phyloP scores from a whole-genome alignment of 2,797 vertebrate species.

The Semaprochilodus insignis region DNA sequence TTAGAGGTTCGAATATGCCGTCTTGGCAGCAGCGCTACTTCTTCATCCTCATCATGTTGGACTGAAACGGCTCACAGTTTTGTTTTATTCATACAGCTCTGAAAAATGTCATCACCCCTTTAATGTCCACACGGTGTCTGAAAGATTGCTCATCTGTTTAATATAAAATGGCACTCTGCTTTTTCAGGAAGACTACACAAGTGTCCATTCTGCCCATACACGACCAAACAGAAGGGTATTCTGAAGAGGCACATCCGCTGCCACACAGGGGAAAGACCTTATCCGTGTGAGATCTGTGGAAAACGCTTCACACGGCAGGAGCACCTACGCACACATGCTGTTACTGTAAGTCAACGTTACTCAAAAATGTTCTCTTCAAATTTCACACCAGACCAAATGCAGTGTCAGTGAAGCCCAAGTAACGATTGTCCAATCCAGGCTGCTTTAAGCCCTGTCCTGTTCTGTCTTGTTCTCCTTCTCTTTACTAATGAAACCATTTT shows the following conservation, averaged over 20 bases:
- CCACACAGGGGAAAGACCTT: slow-evolving; percentile 96
- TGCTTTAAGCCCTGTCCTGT: not conserved
- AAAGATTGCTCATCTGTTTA: not conserved
- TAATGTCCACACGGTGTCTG: too few relatives aligned
- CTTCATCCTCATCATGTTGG: too few relatives aligned
- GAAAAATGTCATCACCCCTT: too few relatives aligned
- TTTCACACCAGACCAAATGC: not conserved
- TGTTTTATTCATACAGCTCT: too few relatives aligned
- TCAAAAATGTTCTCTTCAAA: not conserved
- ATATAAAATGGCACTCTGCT: not conserved
- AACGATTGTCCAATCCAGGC: not conserved
- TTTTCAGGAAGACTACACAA: slow-evolving; percentile 92
- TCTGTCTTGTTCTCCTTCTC: not conserved
- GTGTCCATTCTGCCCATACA: slow-evolving; percentile 97
- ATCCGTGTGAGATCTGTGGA: slow-evolving; percentile 94
- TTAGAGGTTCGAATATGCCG: too few relatives aligned
- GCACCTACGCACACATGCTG: slow-evolving; percentile 92
- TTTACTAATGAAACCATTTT: not conserved
- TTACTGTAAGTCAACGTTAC: slow-evolving; percentile 85
- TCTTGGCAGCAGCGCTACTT: too few relatives aligned
- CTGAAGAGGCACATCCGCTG: slow-evolving; percentile 96
- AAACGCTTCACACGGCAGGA: slow-evolving; percentile 97
- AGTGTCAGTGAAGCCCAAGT: not conserved
- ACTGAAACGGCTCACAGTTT: too few relatives aligned
- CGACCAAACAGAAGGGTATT: slow-evolving; percentile 97